Evolutionary conservation across 2,797 vertebrate species (phyloP), one percentile per base, ranked within the genome.

Genomic region (Trematomus bernacchii): DNA sequence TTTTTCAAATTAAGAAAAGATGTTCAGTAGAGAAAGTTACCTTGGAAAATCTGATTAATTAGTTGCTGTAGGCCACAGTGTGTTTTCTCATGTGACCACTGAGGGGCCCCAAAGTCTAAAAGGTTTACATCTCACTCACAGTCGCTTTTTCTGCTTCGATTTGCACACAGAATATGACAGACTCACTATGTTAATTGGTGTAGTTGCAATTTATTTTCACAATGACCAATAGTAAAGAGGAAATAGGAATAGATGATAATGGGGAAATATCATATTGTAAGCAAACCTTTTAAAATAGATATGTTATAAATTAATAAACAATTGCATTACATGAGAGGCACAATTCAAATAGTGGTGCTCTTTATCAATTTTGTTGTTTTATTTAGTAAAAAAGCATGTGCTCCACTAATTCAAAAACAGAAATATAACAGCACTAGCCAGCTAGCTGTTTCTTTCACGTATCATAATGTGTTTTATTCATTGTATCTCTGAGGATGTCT

Each of bases 391-490:
- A 27, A 79, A 14, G 2, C 13, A 44, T 65, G 21, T 60, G 37
- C 40, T 73, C 2, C 4, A 66, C 10, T 33, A 11, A 62, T 11
- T 21, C 27, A 59, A 40, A 27, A 37, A 66, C 10, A 53, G 21
- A 60, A 63, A 53, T 10, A 19, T n/a, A 66, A 60, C 7, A 75
- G 60, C 52, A 57, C 80, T 82, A 88, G 81, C 85, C 84, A 79
- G 82, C 88, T 87, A 85, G 84, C 78, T 50, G 53, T 44, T 77
- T 58, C 30, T 65, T 16, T 6, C 73, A 74, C 0, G 12, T 58
- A 14, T 62, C 21, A 55, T 50, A 37, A 66, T 30, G 33, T 63
- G 43, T 21, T 55, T 21, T 10, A 55, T 42, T 46, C 10, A 48
- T 5, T 48, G 68, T 19, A n/a, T 46, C 27, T 51, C 16, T 50